These are phyloP conservation scores for Mellivora capensis DNA, from an alignment of 2,113 vertebrate species.

Conservation along the genomic window DNA sequence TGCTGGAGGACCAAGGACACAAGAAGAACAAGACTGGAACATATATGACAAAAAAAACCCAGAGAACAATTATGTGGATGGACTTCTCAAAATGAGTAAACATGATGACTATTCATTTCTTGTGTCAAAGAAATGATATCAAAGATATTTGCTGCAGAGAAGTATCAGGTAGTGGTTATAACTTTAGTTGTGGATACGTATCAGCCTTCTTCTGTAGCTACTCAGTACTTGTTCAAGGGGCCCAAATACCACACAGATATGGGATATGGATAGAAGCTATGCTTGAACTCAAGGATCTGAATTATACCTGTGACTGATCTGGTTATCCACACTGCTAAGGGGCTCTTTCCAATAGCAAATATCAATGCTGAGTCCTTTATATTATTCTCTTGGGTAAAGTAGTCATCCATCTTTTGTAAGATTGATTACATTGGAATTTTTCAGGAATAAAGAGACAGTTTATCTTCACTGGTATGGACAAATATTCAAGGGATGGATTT, in stretches of 20 bases:
- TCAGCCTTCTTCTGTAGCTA: not conserved
- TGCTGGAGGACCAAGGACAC: not conserved
- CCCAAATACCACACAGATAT: not conserved
- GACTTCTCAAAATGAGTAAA: not conserved
- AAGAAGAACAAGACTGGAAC: not conserved
- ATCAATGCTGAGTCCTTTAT: not conserved
- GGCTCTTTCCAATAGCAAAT: not conserved
- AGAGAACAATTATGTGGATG: not conserved
- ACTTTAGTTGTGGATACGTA: not conserved
- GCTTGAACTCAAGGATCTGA: not conserved
- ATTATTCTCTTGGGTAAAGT: not conserved
- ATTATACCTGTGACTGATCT: not conserved
- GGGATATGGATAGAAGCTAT: not conserved
- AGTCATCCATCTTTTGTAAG: not conserved
- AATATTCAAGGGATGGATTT: not conserved
- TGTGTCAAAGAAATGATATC: not conserved
- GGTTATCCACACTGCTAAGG: not conserved
- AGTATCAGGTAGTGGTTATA: not conserved
- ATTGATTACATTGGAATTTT: constrained; percentile 19
- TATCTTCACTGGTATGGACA: not conserved
- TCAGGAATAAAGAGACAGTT: not conserved
- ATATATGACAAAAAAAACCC: not conserved
- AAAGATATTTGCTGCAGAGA: not conserved
- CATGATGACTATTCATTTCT: not conserved
- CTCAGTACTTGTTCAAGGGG: not conserved